A percentile compares a stretch with the other conserved stretches of the same genome.
Conservation (phyloP, 1,140 invertebrate species). For the Lutraria rhynchaena region DNA sequence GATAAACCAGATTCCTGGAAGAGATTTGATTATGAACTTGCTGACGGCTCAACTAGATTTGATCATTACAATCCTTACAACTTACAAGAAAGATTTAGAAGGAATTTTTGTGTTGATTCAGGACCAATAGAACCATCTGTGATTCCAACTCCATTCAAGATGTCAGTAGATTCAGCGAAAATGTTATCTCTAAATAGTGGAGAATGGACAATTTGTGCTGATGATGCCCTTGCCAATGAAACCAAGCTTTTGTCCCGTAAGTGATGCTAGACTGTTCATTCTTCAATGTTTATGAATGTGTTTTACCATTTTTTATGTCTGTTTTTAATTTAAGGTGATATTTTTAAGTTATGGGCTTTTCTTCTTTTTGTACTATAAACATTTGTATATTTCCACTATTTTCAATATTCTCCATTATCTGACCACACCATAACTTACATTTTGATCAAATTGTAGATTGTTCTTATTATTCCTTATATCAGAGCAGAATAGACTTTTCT, state of each 20-base stretch:
- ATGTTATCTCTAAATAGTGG: constrained; percentile 3
- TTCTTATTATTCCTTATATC: no score
- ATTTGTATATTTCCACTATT: no score
- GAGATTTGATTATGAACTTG: constrained; percentile 68
- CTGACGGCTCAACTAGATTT: constrained; percentile 59
- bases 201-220: constrained; percentile 27
- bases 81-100: constrained; percentile 64
- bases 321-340: no score
- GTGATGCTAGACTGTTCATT: no score
- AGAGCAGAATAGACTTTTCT: no score
- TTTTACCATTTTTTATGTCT: no score
- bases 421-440: no score
- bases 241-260: constrained; percentile 43
- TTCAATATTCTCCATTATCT: no score
- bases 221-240: constrained; percentile 37
- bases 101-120: constrained; percentile 44
- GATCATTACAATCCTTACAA: constrained; percentile 74
- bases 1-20: constrained; percentile 69
- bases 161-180: constrained; percentile 11
- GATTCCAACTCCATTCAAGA: constrained; percentile 64
- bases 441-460: no score
- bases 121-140: constrained; percentile 41
- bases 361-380: no score
- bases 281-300: no score
- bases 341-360: no score